These are phyloP conservation scores for Australoheros scitulus DNA, from an alignment of 2,113 vertebrate genomes.

Conservation along the genomic window DNA sequence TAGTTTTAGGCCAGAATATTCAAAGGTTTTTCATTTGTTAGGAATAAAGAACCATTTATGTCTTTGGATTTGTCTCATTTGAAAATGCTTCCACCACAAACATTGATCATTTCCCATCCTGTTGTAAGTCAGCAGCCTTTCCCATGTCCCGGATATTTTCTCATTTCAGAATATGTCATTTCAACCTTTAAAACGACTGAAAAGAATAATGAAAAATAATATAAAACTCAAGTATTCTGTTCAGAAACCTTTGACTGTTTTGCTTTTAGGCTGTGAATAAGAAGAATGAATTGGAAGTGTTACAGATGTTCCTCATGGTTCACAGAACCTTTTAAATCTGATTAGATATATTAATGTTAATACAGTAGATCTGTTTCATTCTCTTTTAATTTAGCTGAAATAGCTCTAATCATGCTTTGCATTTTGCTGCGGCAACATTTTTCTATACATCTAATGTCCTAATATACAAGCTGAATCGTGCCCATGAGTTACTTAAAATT, in stretches of 20 bases:
- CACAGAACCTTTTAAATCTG: not conserved
- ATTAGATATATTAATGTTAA: not conserved
- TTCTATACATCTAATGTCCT: not conserved
- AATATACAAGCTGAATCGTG: not conserved
- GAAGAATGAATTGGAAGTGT: slow-evolving; percentile 22
- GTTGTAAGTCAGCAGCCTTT: not conserved
- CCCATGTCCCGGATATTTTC: not conserved
- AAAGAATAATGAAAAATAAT: not conserved
- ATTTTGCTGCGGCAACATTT: not conserved
- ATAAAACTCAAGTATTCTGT: not conserved
- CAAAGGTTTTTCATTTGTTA: not conserved
- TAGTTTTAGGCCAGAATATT: not conserved
- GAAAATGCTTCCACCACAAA: not conserved
- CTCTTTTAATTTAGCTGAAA: not conserved
- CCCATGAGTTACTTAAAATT: not conserved
- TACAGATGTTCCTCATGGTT: slow-evolving; percentile 10
- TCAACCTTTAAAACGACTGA: not conserved
- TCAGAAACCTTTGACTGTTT: slow-evolving; percentile 48
- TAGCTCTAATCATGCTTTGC: not conserved
- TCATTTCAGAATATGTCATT: not conserved
- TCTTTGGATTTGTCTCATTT: not conserved
- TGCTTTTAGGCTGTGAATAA: slow-evolving; percentile 11
- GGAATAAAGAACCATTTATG: not conserved
- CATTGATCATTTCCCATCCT: not conserved
- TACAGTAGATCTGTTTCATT: not conserved